Evolutionary conservation across 1,140 invertebrate species (phyloP), one percentile per base, ranked within the genome.

Genomic region (Platorchestia sp.): DNA sequence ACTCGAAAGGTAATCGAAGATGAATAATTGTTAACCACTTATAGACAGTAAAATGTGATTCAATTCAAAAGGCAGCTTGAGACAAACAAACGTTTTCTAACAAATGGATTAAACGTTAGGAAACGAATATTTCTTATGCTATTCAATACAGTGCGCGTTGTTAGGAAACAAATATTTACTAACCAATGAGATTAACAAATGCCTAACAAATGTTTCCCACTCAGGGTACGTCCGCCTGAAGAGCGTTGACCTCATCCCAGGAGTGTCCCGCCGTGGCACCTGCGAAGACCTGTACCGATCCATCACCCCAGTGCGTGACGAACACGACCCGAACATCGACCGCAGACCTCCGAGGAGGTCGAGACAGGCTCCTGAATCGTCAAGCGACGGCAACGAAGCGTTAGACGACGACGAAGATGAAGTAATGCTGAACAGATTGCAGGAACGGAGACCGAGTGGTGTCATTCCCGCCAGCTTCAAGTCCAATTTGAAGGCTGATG

Each of bases 151-250:
- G n/a, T n/a, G n/a, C n/a, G n/a, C n/a, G n/a, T n/a, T n/a, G n/a
- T n/a, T n/a, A n/a, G n/a, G n/a, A n/a, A n/a, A n/a, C n/a, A n/a
- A n/a, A n/a, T n/a, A n/a, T n/a, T n/a, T n/a, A n/a, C n/a, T n/a
- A n/a, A n/a, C n/a, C n/a, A n/a, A n/a, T n/a, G 36, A 10, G 86
- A 40, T n/a, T 51, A 10, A 51, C 42, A 86, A n/a, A 86, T 44
- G 27, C 96, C 96, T 96, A 95, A 95, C 96, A 75, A 44, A 95
- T 95, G 47, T 51, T 51, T 51, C 7, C 19, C 19, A 51, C 47
- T 86, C 95, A 96, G 97, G 97, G 0, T 97, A 96, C 87, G 96
- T 97, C 22, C 95, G 96, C 44, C 96, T 97, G 36, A 95, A 96
- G 86, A 96, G 96, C 86, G 96, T 96, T 40, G 97, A 97, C 95